These are phyloP conservation scores for Cryptoprocta ferox DNA, from an alignment of 2,797 vertebrate genomes.

Conservation along the genomic window DNA sequence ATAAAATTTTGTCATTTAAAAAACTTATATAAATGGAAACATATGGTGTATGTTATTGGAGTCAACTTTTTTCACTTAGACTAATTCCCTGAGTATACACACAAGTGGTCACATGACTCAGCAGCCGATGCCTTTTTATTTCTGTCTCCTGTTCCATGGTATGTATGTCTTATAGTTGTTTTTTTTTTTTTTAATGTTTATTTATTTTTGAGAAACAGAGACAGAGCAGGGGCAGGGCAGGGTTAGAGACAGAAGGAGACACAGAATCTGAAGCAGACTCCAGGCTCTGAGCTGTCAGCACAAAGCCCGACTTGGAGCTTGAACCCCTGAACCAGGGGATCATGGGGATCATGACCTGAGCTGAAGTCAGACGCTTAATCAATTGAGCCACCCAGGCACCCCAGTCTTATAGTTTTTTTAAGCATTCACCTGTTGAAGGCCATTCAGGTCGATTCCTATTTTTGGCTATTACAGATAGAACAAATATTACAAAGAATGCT, in stretches of 20 bases:
- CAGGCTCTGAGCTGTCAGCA: too few species aligned
- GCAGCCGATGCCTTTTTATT: background rate
- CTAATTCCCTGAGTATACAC: background rate
- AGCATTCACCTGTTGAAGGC: background rate
- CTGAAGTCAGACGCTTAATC: too few species aligned
- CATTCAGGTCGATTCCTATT: background rate
- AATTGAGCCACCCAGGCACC: too few species aligned
- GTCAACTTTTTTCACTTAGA: background rate
- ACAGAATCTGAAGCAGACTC: too few species aligned
- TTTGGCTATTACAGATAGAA: background rate
- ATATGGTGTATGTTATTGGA: fast-evolving
- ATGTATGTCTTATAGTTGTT: background rate
- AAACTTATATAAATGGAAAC: background rate
- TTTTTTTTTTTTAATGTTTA: too few species aligned
- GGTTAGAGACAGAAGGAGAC: too few species aligned
- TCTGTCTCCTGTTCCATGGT: background rate
- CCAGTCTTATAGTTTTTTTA: background rate
- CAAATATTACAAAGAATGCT: background rate
- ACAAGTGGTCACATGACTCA: background rate
- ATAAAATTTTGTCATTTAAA: background rate
- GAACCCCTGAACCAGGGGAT: too few species aligned
- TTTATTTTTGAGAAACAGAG: too few species aligned
- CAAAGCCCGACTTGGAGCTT: too few species aligned
- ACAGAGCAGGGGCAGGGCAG: too few species aligned
- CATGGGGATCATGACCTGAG: too few species aligned